A percentile compares a stretch with the other conserved stretches of the same genome.
phyloP scores from a whole-genome alignment of 2,888 invertebrate species.

The Temnothorax rugatulus region DNA sequence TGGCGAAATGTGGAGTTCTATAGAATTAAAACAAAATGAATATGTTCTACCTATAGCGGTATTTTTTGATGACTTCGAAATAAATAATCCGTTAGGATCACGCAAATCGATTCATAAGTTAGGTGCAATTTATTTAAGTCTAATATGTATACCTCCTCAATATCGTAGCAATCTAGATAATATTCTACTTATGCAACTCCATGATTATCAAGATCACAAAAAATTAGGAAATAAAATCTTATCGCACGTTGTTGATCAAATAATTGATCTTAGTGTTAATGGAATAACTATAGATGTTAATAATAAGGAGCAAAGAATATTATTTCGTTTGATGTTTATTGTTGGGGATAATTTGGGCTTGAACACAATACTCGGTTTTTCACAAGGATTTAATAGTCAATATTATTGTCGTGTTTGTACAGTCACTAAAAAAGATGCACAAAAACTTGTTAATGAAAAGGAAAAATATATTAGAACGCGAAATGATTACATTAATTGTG shows the following conservation, averaged over 20 bases:
- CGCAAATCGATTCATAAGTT: constrained; percentile 23
- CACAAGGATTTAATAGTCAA: constrained; percentile 55
- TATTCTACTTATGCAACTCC: neutral
- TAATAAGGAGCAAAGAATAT: constrained; percentile 16
- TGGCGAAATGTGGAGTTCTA: constrained; percentile 15
- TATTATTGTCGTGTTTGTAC: constrained; percentile 60
- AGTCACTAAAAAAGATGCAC: constrained; percentile 35
- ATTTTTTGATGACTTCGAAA: constrained; percentile 32
- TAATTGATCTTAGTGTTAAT: neutral
- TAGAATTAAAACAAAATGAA: neutral
- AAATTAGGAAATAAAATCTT: neutral
- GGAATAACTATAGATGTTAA: neutral
- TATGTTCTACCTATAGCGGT: neutral
- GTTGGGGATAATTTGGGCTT: too few species aligned
- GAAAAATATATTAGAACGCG: constrained; percentile 18
- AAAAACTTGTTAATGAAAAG: constrained; percentile 33
- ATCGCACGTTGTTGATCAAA: neutral
- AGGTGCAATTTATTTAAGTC: constrained; percentile 19
- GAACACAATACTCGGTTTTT: constrained; percentile 58
- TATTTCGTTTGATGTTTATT: constrained; percentile 49
- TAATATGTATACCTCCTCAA: neutral
- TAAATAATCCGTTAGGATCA: constrained; percentile 12
- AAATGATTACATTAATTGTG: constrained; percentile 27
- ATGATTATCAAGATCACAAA: neutral
- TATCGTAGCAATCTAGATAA: neutral